Conservation (phyloP, 2,113 vertebrate genomes). For the Dicentrarchus labrax region DNA sequence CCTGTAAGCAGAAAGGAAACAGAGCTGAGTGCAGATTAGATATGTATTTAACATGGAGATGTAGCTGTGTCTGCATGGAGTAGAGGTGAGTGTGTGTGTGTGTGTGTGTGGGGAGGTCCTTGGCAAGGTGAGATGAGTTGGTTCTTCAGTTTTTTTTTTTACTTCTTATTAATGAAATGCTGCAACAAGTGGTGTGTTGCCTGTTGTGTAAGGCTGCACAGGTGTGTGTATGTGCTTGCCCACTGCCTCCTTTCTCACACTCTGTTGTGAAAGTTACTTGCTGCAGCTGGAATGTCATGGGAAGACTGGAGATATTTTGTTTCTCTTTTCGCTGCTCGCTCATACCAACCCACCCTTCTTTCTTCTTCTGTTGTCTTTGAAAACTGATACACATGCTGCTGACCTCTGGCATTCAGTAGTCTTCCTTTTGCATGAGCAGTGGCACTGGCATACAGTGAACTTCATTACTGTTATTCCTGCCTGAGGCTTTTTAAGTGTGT, state of each 20-base stretch:
- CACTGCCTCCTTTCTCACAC: neutral
- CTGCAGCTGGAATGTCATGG: constrained; percentile 64
- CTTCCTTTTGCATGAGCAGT: constrained; percentile 17
- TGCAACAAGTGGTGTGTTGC: neutral
- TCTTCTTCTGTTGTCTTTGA: constrained; percentile 55
- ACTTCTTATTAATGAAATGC: neutral
- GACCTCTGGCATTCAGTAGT: constrained; percentile 59
- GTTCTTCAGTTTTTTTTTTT: neutral
- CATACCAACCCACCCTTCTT: neutral
- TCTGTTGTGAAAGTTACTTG: constrained; percentile 45
- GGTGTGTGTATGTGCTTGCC: constrained; percentile 1
- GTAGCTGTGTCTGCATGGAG: neutral
- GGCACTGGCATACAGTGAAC: neutral
- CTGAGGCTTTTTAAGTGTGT: neutral
- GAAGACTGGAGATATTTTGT: constrained; percentile 40
- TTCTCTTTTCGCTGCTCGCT: neutral
- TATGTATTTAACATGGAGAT: neutral
- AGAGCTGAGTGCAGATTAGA: neutral
- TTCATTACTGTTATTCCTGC: neutral
- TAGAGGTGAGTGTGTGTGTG: neutral
- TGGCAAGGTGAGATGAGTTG: neutral
- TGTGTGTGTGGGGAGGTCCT: neutral
- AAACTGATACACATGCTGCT: constrained; percentile 24
- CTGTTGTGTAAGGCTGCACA: no score
- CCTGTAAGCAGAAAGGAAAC: neutral